These are phyloP conservation scores for Caretta caretta DNA, from an alignment of 2,113 vertebrate species.

Conservation along the genomic window DNA sequence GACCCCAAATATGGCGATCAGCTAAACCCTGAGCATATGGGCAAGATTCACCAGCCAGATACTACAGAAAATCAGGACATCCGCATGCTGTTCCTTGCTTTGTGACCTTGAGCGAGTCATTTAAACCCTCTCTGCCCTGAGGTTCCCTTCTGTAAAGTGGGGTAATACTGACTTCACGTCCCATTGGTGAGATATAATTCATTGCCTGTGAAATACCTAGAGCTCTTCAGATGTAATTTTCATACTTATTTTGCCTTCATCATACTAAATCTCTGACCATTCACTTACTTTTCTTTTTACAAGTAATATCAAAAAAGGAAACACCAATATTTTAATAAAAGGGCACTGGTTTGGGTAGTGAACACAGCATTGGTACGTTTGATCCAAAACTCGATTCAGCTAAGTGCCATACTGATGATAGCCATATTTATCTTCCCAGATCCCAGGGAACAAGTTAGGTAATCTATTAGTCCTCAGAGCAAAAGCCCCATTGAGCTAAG, in stretches of 20 bases:
- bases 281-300: neutral
- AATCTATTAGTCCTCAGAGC: conserved; percentile 36
- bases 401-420: neutral
- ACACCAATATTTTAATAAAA: neutral
- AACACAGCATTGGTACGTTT: accelerated
- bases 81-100: neutral
- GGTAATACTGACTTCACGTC: neutral
- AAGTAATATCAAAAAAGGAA: neutral
- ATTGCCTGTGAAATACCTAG: neutral
- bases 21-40: no score
- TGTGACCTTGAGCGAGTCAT: neutral
- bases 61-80: neutral
- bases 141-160: accelerated
- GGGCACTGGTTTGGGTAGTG: neutral
- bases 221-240: neutral
- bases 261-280: neutral
- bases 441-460: conserved; percentile 22
- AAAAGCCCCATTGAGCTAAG: conserved; percentile 45
- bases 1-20: no score
- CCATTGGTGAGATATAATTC: accelerated
- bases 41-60: no score
- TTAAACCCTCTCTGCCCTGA: neutral
- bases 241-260: neutral
- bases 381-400: neutral
- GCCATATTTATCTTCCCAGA: neutral